Conservation (phyloP, 2,797 vertebrate genomes). For the Delichon dasypus region DNA sequence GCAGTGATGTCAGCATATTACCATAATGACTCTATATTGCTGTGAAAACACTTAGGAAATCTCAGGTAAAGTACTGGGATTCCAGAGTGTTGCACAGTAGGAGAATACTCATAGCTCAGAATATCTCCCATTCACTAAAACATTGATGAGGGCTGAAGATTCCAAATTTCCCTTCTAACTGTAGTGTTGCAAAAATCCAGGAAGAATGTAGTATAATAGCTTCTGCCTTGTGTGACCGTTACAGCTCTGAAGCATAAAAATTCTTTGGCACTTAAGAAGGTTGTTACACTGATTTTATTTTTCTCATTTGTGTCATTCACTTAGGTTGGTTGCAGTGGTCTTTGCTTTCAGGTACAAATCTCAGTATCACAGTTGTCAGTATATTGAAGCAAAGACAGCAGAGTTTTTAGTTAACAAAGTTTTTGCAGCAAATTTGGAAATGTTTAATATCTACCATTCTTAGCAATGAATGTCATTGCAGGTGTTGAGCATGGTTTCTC, state of each 20-base stretch:
- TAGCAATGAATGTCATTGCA: neutral
- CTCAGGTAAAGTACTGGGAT: neutral
- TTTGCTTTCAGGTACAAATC: neutral
- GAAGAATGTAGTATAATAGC: neutral
- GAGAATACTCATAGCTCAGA: neutral
- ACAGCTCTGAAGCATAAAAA: neutral
- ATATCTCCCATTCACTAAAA: neutral
- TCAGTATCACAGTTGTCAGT: neutral
- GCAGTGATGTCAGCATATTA: conserved; percentile 1
- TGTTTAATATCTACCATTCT: neutral
- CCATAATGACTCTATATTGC: neutral
- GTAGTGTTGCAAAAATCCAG: neutral
- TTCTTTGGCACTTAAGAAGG: conserved; percentile 39
- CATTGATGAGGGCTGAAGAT: neutral
- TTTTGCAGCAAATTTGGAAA: neutral
- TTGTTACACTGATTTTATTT: neutral
- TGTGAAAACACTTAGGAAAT: neutral
- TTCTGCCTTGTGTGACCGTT: neutral
- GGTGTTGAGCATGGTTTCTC: neutral
- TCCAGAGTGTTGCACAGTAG: neutral
- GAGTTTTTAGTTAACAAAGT: accelerated
- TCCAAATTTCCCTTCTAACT: neutral
- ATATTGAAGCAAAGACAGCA: neutral
- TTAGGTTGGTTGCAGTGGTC: neutral
- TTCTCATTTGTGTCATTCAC: neutral